Evolutionary conservation across 2,888 invertebrate species (phyloP).

Genomic region (Nomada ruficornis): DNA sequence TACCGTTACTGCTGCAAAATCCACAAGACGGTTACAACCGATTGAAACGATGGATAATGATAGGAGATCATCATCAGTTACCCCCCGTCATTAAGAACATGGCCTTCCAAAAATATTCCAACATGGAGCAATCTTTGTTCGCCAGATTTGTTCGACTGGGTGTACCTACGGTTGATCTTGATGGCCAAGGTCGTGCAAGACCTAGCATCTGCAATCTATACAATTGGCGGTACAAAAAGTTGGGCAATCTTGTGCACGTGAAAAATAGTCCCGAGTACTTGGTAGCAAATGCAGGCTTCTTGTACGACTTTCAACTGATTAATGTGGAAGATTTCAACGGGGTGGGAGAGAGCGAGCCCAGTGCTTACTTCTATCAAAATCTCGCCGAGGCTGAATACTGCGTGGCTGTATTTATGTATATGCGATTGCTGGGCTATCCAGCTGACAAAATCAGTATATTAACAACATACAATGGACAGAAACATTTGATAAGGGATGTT

Average conservation of each 20-base stretch:
- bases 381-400: constrained; percentile 96
- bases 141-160: constrained; percentile 97
- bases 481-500: constrained; percentile 98
- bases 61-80: constrained; percentile 99
- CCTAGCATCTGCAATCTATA: constrained; percentile 96
- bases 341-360: constrained; percentile 98
- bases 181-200: constrained; percentile 98
- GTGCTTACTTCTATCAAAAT: constrained; percentile 99
- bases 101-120: constrained; percentile 99
- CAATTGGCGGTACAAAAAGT: constrained; percentile 97
- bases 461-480: constrained; percentile 99
- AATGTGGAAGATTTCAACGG: constrained; percentile 99
- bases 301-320: constrained; percentile 96
- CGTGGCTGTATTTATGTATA: constrained; percentile 99
- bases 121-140: constrained; percentile 99
- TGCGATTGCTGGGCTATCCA: constrained; percentile 98
- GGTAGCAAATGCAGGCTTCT: constrained; percentile 96
- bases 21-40: constrained; percentile 98
- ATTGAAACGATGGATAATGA: constrained; percentile 99
- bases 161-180: constrained; percentile 98
- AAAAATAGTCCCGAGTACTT: constrained; percentile 93
- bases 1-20: constrained; percentile 98
- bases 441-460: constrained; percentile 98
- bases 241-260: constrained; percentile 97
- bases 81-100: constrained; percentile 99